Evolutionary conservation across 2,797 vertebrate genomes (phyloP).

Genomic region (Microctenopoma stevenorrisi): DNA sequence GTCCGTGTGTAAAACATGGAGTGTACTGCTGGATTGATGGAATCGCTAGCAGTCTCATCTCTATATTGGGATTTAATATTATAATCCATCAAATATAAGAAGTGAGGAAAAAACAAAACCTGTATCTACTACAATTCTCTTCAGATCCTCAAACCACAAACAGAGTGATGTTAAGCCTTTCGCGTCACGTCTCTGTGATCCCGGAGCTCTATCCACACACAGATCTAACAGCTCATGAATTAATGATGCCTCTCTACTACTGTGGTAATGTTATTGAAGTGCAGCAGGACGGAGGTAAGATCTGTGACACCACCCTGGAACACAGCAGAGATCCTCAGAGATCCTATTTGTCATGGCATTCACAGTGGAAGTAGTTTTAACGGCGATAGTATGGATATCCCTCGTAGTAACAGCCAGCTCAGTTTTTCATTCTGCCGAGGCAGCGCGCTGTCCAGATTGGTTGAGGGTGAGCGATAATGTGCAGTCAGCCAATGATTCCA

Average conservation of each 20-base stretch:
- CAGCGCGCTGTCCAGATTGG: constrained; percentile 56
- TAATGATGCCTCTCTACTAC: constrained; percentile 55
- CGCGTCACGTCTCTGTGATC: constrained; percentile 15
- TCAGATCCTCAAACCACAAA: constrained; percentile 13
- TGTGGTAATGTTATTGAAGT: constrained; percentile 54
- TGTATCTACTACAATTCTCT: neutral
- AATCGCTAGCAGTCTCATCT: constrained; percentile 11
- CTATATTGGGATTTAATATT: constrained; percentile 10
- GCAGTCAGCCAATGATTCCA: constrained; percentile 61
- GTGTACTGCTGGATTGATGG: constrained; percentile 15
- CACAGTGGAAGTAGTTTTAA: constrained; percentile 33
- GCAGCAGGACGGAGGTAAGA: constrained; percentile 11
- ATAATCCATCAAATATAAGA: constrained; percentile 19
- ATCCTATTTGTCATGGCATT: constrained; percentile 30
- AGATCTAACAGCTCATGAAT: constrained; percentile 60
- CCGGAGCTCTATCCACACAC: constrained; percentile 31
- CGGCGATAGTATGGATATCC: constrained; percentile 32
- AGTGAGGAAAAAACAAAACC: constrained; percentile 4
- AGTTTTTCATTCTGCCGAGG: constrained; percentile 52
- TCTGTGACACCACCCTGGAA: constrained; percentile 2
- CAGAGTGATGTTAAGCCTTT: constrained; percentile 11
- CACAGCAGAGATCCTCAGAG: constrained; percentile 7
- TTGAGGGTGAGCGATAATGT: constrained; percentile 51
- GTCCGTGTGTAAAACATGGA: constrained; percentile 12
- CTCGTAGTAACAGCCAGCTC: constrained; percentile 45